A percentile compares a stretch with the other conserved stretches of the same genome.
Evolutionary conservation across 2,113 vertebrate species (phyloP).

Genomic region (Gnathonemus longibarbis): DNA sequence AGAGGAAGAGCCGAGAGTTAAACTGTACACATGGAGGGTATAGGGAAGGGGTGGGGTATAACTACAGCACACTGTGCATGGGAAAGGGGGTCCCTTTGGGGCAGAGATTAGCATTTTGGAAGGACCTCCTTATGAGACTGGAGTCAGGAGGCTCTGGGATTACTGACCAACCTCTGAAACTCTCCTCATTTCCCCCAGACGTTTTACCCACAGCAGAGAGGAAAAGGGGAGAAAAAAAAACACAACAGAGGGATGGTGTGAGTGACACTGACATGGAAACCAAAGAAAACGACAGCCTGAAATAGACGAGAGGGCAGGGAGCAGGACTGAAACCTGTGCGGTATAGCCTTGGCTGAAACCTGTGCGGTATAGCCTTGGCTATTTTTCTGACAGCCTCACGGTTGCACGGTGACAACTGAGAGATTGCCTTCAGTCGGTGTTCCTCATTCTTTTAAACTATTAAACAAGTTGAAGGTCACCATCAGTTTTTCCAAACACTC

Average conservation of each 20-base stretch:
- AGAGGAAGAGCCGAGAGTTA: constrained; percentile 49
- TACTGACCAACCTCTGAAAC: background rate
- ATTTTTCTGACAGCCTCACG: background rate
- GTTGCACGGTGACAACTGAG: background rate
- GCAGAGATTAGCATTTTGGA: background rate
- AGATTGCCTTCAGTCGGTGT: background rate
- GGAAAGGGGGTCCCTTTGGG: background rate
- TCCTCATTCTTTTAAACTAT: background rate
- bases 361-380: background rate
- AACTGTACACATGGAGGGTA: constrained; percentile 26
- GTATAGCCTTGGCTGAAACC: background rate
- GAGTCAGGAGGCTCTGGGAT: background rate
- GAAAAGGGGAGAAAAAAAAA: background rate
- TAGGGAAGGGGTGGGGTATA: background rate
- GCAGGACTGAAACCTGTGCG: too few species aligned
- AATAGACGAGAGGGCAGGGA: background rate
- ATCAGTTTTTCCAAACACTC: background rate
- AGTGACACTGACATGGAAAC: background rate
- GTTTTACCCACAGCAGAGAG: constrained; percentile 11
- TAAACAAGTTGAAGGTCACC: background rate
- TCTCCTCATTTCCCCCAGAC: constrained; percentile 16
- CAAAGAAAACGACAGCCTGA: background rate
- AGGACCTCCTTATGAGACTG: background rate
- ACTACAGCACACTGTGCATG: background rate
- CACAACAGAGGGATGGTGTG: background rate